Conservation (phyloP, 2,797 vertebrate genomes). For the Poeciliopsis turneri region DNA sequence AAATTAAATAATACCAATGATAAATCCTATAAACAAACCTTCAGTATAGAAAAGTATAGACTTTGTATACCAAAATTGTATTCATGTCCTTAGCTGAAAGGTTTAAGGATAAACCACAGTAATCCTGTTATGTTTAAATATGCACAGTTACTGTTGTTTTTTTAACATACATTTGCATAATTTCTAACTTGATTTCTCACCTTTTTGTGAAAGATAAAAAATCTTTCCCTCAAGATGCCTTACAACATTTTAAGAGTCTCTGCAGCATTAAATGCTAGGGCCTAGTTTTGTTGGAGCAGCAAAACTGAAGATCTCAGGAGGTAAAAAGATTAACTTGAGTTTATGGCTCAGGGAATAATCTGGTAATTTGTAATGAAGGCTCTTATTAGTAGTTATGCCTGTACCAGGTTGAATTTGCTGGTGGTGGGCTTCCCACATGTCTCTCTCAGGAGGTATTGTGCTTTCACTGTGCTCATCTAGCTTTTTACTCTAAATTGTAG, state of each 20-base stretch:
- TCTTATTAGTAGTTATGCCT: conserved; percentile 69
- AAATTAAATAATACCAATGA: not conserved
- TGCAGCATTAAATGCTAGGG: conserved; percentile 8
- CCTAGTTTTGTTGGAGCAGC: conserved; percentile 35
- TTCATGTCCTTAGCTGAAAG: not conserved
- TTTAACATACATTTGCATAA: not conserved
- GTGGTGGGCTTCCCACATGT: conserved; percentile 67
- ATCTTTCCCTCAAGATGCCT: not conserved
- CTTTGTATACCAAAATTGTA: not conserved
- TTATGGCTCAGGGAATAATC: conserved; percentile 66
- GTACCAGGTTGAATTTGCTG: conserved; percentile 61
- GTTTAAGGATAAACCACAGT: not conserved
- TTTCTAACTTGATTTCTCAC: not conserved
- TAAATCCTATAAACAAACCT: too few relatives aligned
- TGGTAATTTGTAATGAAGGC: conserved; percentile 71
- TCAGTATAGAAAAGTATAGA: too few relatives aligned
- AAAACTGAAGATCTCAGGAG: conserved; percentile 29
- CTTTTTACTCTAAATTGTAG: conserved; percentile 71
- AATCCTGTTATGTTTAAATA: not conserved
- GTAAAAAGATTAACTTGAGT: conserved; percentile 47
- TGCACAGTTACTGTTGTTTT: not conserved
- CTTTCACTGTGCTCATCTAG: conserved; percentile 55
- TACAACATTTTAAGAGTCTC: conserved; percentile 20
- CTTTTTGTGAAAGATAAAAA: not conserved
- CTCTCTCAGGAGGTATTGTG: conserved; percentile 58